phyloP scores from a whole-genome alignment of 2,888 invertebrate genomes.

The Holacanthella duospinosa region DNA sequence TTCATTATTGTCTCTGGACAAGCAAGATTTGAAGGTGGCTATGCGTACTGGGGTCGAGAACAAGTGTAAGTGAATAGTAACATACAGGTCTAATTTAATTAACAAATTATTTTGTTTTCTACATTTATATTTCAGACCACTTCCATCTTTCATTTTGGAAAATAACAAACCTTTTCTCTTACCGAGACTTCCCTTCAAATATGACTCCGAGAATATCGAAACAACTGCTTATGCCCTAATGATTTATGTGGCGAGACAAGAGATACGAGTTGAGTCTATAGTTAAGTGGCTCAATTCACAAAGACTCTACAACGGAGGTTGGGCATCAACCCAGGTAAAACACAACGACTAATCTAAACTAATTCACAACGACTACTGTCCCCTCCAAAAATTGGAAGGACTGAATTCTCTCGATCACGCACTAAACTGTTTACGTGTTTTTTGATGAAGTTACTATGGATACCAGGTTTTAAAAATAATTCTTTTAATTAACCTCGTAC shows the following conservation, averaged over 20 bases:
- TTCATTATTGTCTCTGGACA: constrained; percentile 59
- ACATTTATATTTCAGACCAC: constrained; percentile 46
- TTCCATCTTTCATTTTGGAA: constrained; percentile 72
- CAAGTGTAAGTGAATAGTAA: constrained; percentile 45
- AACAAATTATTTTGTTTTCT: too few relatives aligned
- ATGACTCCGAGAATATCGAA: constrained; percentile 83
- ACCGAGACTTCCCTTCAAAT: constrained; percentile 75
- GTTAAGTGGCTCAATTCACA: constrained; percentile 86
- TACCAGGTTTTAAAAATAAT: too few relatives aligned
- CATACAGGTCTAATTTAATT: background rate
- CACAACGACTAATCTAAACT: background rate
- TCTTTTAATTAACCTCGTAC: too few relatives aligned
- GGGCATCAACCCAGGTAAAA: constrained; percentile 67
- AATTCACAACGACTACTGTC: too few relatives aligned
- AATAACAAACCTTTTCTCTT: constrained; percentile 83
- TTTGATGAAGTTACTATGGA: too few relatives aligned
- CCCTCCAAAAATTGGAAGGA: too few relatives aligned
- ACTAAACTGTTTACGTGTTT: too few relatives aligned
- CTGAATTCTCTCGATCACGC: too few relatives aligned
- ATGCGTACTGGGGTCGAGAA: constrained; percentile 75
- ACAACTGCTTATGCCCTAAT: constrained; percentile 84
- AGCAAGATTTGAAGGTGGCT: constrained; percentile 60
- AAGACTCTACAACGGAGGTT: constrained; percentile 72
- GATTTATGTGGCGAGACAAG: constrained; percentile 75
- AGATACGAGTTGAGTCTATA: constrained; percentile 68